Evolutionary conservation across 2,797 vertebrate genomes (phyloP).

Genomic region (Pristis pectinata): DNA sequence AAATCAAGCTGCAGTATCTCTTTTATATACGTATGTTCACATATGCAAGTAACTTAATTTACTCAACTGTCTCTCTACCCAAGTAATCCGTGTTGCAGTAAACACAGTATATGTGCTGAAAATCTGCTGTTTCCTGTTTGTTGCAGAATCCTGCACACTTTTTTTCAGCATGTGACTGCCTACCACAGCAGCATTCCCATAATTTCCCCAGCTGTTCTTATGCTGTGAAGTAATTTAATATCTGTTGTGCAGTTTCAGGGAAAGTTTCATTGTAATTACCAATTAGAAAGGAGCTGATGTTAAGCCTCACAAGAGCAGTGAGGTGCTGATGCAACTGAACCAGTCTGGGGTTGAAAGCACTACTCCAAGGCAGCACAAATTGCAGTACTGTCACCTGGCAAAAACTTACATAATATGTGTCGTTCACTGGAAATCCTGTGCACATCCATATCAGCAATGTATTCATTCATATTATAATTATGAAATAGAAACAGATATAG

Average conservation of each 20-base stretch:
- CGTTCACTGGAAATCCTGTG: neutral
- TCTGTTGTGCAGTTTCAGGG: neutral
- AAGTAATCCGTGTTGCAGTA: neutral
- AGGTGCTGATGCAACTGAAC: neutral
- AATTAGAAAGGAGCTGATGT: neutral
- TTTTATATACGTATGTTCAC: constrained; percentile 62
- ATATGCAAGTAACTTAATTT: constrained; percentile 69
- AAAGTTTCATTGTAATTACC: neutral
- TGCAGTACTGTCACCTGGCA: neutral
- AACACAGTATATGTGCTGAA: too few relatives aligned
- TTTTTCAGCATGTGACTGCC: neutral
- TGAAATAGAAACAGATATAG: neutral
- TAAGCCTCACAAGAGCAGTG: neutral
- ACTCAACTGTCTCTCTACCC: constrained; percentile 60
- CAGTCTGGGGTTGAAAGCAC: neutral
- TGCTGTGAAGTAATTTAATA: neutral
- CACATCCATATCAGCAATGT: neutral
- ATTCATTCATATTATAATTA: neutral
- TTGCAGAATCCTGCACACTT: neutral
- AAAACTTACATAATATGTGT: neutral
- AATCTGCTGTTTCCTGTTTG: neutral
- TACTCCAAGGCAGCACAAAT: neutral
- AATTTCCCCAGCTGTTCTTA: neutral
- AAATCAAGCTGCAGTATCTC: constrained; percentile 53
- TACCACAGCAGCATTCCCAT: too few relatives aligned